Evolutionary conservation across 2,888 invertebrate genomes (phyloP).

Genomic region (Plusia festucae): DNA sequence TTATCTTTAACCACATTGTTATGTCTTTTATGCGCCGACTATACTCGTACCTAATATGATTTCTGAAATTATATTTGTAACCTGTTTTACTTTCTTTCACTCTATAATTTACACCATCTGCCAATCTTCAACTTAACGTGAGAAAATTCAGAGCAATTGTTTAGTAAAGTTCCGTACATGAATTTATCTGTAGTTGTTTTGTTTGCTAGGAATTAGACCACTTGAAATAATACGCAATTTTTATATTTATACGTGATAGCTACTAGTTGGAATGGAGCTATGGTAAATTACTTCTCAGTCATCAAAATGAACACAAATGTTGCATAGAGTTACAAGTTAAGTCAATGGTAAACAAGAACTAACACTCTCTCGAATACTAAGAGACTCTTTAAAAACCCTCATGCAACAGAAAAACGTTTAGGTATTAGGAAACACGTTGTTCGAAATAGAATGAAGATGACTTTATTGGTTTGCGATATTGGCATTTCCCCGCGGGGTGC

Average conservation of each 20-base stretch:
- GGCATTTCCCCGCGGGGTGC: constrained; percentile 73
- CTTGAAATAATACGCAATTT: constrained; percentile 19
- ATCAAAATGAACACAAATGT: constrained; percentile 26
- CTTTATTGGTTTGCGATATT: constrained; percentile 81
- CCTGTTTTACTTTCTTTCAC: constrained; percentile 31
- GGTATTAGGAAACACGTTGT: constrained; percentile 50
- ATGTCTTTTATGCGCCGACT: constrained; percentile 25
- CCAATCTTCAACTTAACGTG: constrained; percentile 3
- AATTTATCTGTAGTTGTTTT: not conserved
- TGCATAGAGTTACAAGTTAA: constrained; percentile 22
- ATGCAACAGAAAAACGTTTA: constrained; percentile 29
- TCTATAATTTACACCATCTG: constrained; percentile 2
- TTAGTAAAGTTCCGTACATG: not conserved
- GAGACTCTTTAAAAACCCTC: constrained; percentile 16
- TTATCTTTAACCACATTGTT: constrained; percentile 42
- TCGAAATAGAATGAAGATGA: constrained; percentile 74
- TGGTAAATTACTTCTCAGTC: not conserved
- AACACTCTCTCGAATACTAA: constrained; percentile 38
- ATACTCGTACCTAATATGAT: constrained; percentile 25
- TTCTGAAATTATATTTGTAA: constrained; percentile 24
- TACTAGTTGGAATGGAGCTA: not conserved
- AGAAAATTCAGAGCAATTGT: not conserved
- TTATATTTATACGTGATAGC: not conserved
- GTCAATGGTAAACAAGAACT: constrained; percentile 28
- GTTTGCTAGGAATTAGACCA: constrained; percentile 29